These are phyloP conservation scores for Pitangus sulphuratus DNA, from an alignment of 2,797 vertebrate genomes.

Conservation along the genomic window DNA sequence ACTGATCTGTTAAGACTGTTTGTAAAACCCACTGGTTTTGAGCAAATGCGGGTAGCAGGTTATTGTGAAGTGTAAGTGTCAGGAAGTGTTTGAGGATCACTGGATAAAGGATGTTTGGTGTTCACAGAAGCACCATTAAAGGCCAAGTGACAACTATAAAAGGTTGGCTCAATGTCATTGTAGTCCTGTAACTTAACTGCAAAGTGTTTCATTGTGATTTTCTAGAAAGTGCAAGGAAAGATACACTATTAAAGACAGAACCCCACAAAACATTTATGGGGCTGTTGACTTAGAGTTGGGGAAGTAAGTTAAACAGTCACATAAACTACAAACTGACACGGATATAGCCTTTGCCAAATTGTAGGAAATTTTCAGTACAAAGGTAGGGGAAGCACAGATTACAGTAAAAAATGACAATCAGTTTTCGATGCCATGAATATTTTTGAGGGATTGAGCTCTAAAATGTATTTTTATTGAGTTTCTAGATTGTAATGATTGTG, in stretches of 20 bases:
- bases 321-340: not conserved
- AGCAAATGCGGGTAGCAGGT: not conserved
- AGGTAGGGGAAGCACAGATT: not conserved
- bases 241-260: not conserved
- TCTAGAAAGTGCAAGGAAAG: not conserved
- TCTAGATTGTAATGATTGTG: constrained; percentile 55
- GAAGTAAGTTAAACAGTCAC: not conserved
- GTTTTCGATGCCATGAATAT: constrained; percentile 22
- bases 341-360: not conserved
- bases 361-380: not conserved
- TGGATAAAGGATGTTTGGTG: not conserved
- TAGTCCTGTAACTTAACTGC: not conserved
- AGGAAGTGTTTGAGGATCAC: constrained; percentile 4
- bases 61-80: not conserved
- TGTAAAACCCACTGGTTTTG: not conserved
- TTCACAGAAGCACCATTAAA: not conserved
- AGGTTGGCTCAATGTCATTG: not conserved
- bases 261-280: not conserved
- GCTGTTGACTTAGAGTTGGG: not conserved
- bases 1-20: not conserved
- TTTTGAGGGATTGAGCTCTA: constrained; percentile 59
- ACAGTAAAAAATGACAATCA: constrained; percentile 42
- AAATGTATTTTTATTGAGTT: constrained; percentile 52
- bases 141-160: not conserved
- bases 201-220: not conserved